Evolutionary conservation across 1,140 invertebrate genomes (phyloP).

Genomic region (Ganaspis sp.): DNA sequence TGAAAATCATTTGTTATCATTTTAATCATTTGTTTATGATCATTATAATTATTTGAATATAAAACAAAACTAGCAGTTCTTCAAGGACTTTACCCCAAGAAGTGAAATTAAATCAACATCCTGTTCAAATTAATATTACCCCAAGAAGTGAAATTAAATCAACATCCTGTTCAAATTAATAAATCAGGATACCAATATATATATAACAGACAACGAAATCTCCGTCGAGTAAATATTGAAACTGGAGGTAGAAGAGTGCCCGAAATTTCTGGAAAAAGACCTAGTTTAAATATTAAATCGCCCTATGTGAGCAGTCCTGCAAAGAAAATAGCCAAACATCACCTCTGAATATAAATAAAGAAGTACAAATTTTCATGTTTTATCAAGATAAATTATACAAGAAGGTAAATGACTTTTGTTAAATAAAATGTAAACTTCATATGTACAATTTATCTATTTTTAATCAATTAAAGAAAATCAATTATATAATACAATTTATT

Average conservation of each 20-base stretch:
- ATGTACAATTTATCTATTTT: neutral
- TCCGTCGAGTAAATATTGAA: neutral
- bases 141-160: neutral
- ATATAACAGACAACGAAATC: neutral
- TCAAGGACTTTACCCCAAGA: neutral
- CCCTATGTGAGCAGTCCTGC: slow-evolving; percentile 49
- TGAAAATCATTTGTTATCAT: neutral
- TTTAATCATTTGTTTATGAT: neutral
- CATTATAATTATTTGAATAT: neutral
- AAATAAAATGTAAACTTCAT: neutral
- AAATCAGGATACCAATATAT: neutral
- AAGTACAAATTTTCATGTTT: slow-evolving; percentile 30
- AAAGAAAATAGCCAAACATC: slow-evolving; percentile 55
- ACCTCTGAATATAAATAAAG: slow-evolving; percentile 32
- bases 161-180: neutral
- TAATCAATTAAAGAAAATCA: neutral
- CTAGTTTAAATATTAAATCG: slow-evolving; percentile 37
- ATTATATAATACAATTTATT: no score
- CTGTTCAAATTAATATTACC: neutral
- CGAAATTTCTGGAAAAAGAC: slow-evolving; percentile 17
- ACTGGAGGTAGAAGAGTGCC: neutral
- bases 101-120: neutral
- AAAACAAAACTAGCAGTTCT: neutral
- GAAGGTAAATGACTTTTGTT: slow-evolving; percentile 24
- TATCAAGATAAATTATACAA: slow-evolving; percentile 34